phyloP scores from a whole-genome alignment of 2,888 invertebrate genomes.

The Leucophenga maculata region DNA sequence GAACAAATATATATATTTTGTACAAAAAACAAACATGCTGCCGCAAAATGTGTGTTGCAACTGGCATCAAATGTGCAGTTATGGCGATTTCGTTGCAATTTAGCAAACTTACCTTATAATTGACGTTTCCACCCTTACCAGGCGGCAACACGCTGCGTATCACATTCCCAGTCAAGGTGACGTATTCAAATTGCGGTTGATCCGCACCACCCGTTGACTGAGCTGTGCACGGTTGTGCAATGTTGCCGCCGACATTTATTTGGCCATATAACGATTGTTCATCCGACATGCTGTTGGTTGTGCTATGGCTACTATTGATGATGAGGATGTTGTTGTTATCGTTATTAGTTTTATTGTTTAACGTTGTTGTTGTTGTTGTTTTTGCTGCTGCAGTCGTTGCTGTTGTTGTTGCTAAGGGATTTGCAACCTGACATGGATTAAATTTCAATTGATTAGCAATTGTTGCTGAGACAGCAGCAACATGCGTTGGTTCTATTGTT shows the following conservation, averaged over 20 bases:
- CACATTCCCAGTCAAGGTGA: constrained; percentile 71
- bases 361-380: constrained; percentile 37
- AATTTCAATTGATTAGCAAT: constrained; percentile 69
- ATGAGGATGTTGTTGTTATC: constrained; percentile 40
- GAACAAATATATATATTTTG: background rate
- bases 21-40: background rate
- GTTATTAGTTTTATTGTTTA: constrained; percentile 20
- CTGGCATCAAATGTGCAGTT: constrained; percentile 10
- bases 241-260: constrained; percentile 47
- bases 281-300: constrained; percentile 54
- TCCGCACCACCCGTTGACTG: constrained; percentile 34
- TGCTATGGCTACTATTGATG: constrained; percentile 40
- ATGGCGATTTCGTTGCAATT: background rate
- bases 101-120: constrained; percentile 66
- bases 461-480: constrained; percentile 63
- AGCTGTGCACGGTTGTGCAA: constrained; percentile 28
- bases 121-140: constrained; percentile 69
- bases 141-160: constrained; percentile 72
- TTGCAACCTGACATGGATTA: constrained; percentile 68
- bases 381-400: constrained; percentile 40
- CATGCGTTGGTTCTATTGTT: constrained; percentile 45
- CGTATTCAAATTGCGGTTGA: constrained; percentile 70
- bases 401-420: constrained; percentile 39
- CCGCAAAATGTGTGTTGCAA: constrained; percentile 11
- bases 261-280: constrained; percentile 59